Conservation (phyloP, 2,888 invertebrate species). For the Drosophila planitibia region DNA sequence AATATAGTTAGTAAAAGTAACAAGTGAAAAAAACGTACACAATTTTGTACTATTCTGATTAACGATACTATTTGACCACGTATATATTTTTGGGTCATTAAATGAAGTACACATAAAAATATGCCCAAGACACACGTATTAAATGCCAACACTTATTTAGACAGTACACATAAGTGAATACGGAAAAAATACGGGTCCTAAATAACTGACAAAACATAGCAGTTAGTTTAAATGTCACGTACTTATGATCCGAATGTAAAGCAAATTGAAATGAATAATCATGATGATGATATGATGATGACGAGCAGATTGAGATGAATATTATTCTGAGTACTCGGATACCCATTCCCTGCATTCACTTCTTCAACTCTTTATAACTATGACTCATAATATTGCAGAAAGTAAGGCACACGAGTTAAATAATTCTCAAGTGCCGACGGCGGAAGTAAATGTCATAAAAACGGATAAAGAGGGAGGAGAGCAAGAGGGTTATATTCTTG, state of each 20-base stretch:
- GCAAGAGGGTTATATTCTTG: neutral
- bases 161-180: neutral
- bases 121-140: neutral
- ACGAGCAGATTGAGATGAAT: conserved; percentile 16
- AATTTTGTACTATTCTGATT: neutral
- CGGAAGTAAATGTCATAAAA: conserved; percentile 72
- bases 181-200: neutral
- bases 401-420: conserved; percentile 30
- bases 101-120: neutral
- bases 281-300: neutral
- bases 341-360: conserved; percentile 18
- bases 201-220: neutral
- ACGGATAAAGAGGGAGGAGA: neutral
- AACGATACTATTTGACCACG: neutral
- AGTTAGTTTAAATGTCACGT: conserved; percentile 15
- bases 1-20: neutral
- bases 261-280: conserved; percentile 12
- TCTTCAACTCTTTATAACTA: conserved; percentile 20
- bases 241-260: conserved; percentile 8
- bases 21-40: neutral
- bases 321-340: neutral
- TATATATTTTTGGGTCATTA: neutral
- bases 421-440: conserved; percentile 26
- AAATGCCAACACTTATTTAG: neutral
- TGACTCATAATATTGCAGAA: conserved; percentile 35